These are phyloP conservation scores for Branchinecta lynchi DNA, from an alignment of 1,140 invertebrate genomes.

Conservation along the genomic window DNA sequence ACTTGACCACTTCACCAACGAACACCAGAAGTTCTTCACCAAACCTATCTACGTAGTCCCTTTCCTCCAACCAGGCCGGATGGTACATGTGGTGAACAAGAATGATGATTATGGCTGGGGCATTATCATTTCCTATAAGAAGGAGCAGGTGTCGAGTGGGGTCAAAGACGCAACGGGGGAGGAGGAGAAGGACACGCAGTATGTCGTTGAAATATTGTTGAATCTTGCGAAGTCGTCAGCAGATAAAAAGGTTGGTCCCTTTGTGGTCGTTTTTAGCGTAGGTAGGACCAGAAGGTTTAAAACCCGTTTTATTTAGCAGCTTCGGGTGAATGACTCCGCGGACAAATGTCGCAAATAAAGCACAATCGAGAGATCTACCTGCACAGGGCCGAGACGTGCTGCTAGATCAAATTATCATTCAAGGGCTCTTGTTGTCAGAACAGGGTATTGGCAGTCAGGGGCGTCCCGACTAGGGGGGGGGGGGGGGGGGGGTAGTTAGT, in stretches of 20 bases:
- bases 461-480: no score
- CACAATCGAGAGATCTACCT: no score
- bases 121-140: slow-evolving; percentile 82
- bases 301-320: no score
- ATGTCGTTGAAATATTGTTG: slow-evolving; percentile 67
- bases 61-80: slow-evolving; percentile 81
- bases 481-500: no score
- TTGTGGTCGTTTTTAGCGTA: no score
- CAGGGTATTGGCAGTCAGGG: no score
- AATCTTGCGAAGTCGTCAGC: slow-evolving; percentile 48
- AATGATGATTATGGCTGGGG: slow-evolving; percentile 89
- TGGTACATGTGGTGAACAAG: slow-evolving; percentile 78
- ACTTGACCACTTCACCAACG: slow-evolving; percentile 50
- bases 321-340: no score
- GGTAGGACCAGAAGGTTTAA: no score
- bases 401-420: no score
- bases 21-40: slow-evolving; percentile 63
- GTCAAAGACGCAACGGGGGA: slow-evolving; percentile 32
- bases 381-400: no score
- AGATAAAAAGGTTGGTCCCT: slow-evolving; percentile 30
- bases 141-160: slow-evolving; percentile 38
- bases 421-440: no score
- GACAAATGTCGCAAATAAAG: no score
- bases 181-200: slow-evolving; percentile 28
- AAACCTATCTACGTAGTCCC: slow-evolving; percentile 76